Base-by-base conservation (phyloP, 2,888 invertebrate species). In the Yponomeuta plumbellus region DNA sequence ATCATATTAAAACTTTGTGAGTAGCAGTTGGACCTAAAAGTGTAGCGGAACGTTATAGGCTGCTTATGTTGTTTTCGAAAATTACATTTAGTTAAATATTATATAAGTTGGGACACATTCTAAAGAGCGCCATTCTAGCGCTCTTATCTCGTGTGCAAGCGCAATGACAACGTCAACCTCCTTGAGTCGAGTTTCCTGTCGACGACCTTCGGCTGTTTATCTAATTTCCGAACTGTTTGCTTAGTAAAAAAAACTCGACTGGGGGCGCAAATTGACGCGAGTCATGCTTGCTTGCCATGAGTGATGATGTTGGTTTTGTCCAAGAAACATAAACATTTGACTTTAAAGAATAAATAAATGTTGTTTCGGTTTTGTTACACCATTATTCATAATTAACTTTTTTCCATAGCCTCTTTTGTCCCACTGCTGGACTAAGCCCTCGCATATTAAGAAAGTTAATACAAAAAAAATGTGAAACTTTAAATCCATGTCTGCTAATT, bases 201-300 rank as follows among this genome's bases (percentile, higher is more conserved):
- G 69, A 70, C 73, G 68, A 71, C 73, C 75, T 73, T 74, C 70
- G 67, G 61, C n/a, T 86, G 84, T 84, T 86, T 86, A 78, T 81
- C 77, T 83, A 83, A 84, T 85, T 80, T 79, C 73, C 75, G 73
- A 80, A 81, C 76, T 81, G 83, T 84, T 84, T 80, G 75, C 75
- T 76, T 75, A 79, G 76, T 75, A 66, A 70, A 68, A 73, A 65
- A 65, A 52, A 22, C 20, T 56, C 13, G 23, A 34, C n/a, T 26
- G 17, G 44, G 74, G 73, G 70, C 72, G 77, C 77, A 76, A 80
- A 83, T 80, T 80, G 79, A 83, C 77, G 83, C 84, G 77, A 84
- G 84, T 85, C 86, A 86, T 76, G 77, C 75, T 86, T 76, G 77
- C 74, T 34, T 34, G 34, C 34, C 34, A 73, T 74, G 76, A 76